Conservation (phyloP, 2,797 vertebrate species). For the Poeciliopsis presidionis region DNA sequence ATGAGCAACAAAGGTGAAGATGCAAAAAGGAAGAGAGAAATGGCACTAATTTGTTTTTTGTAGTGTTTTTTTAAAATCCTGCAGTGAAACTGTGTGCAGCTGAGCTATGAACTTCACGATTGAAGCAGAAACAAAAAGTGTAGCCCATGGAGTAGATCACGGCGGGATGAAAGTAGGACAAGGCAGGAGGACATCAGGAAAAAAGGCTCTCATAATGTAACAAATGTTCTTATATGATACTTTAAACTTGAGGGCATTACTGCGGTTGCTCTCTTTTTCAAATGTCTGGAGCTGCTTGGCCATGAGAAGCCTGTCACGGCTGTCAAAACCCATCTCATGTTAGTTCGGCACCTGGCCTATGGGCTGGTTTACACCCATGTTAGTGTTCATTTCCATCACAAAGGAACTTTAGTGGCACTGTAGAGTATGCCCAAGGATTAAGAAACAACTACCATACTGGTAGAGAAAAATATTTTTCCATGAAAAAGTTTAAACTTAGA, state of each 20-base stretch:
- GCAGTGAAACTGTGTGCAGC: slow-evolving; percentile 49
- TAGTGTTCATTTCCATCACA: slow-evolving; percentile 56
- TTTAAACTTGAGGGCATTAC: slow-evolving; percentile 23
- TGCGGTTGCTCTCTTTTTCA: slow-evolving; percentile 12
- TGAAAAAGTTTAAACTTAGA: background rate
- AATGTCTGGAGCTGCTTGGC: slow-evolving; percentile 8
- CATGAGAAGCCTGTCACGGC: slow-evolving; percentile 36
- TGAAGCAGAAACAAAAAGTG: slow-evolving; percentile 29
- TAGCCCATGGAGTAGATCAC: slow-evolving; percentile 47
- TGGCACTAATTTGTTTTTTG: slow-evolving; percentile 58
- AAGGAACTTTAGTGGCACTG: slow-evolving; percentile 36
- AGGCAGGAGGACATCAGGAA: slow-evolving; percentile 13
- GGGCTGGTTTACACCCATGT: slow-evolving; percentile 30
- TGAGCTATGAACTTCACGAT: slow-evolving; percentile 31
- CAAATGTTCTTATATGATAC: slow-evolving; percentile 24
- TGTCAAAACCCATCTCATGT: slow-evolving; percentile 46
- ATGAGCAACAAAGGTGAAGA: slow-evolving; percentile 12
- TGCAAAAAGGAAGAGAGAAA: slow-evolving; percentile 26
- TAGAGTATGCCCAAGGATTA: slow-evolving; percentile 9
- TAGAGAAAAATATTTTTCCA: background rate
- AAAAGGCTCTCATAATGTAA: slow-evolving; percentile 13
- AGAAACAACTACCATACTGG: slow-evolving; percentile 6
- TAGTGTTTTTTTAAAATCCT: slow-evolving; percentile 53
- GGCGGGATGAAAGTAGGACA: slow-evolving; percentile 30
- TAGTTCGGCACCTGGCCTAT: slow-evolving; percentile 44